Percentiles rank a stretch among this genome's conserved stretches.
phyloP scores from a whole-genome alignment of 2,113 vertebrate genomes.

The Galemys pyrenaicus region DNA sequence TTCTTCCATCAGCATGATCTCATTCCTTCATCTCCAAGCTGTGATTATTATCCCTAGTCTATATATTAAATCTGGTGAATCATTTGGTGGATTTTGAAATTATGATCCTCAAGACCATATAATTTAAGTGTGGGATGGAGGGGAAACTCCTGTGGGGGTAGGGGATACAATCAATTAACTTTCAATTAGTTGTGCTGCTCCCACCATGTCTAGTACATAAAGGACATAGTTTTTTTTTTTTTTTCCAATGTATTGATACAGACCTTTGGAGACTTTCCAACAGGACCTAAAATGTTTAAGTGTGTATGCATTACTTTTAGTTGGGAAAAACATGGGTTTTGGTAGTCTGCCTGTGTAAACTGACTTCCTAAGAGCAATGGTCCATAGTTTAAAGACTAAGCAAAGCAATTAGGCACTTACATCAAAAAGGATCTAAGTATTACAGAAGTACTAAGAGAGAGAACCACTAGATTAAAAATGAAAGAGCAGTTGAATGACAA shows the following conservation, averaged over 20 bases:
- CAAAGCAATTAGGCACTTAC: neutral
- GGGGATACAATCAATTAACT: neutral
- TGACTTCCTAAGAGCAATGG: neutral
- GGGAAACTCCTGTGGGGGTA: neutral
- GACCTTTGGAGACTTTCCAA: neutral
- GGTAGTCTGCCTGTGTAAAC: neutral
- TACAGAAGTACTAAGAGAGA: neutral
- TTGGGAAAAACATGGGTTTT: neutral
- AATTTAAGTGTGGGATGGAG: neutral
- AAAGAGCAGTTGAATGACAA: neutral
- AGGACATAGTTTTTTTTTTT: neutral
- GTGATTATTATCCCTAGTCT: neutral
- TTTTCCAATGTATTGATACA: neutral
- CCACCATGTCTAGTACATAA: neutral
- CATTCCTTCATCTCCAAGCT: neutral
- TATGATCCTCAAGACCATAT: neutral
- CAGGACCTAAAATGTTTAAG: neutral
- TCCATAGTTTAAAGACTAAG: neutral
- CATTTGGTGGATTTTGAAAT: neutral
- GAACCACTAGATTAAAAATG: neutral
- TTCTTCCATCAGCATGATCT: neutral
- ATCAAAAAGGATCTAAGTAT: neutral
- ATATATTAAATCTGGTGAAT: conserved; percentile 7
- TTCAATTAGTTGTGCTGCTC: neutral
- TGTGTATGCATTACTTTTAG: neutral